Evolutionary conservation across 2,888 invertebrate genomes (phyloP).

Genomic region (Congeria kusceri): DNA sequence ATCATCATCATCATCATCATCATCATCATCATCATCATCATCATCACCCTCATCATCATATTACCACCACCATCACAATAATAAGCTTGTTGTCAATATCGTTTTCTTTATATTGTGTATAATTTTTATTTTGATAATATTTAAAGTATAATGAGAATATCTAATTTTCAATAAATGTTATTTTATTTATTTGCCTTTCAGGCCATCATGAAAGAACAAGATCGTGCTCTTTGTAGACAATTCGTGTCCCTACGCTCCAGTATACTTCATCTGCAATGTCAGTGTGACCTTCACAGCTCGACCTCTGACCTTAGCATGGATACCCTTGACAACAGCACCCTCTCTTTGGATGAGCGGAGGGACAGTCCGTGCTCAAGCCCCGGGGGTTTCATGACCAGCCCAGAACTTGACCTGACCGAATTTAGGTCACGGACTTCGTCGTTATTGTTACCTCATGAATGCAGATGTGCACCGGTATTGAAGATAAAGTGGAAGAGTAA

Average conservation of each 20-base stretch:
- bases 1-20: too few species aligned
- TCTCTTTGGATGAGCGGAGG: conserved; percentile 70
- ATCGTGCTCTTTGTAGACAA: conserved; percentile 75
- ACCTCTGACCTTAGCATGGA: conserved; percentile 69
- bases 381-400: conserved; percentile 40
- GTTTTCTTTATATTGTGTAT: too few species aligned
- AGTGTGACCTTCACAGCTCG: conserved; percentile 70
- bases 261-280: conserved; percentile 73
- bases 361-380: conserved; percentile 38
- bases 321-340: conserved; percentile 69
- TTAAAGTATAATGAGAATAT: too few species aligned
- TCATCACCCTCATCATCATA: too few species aligned
- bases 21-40: too few species aligned
- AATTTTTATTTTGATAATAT: too few species aligned
- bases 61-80: too few species aligned
- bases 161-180: too few species aligned
- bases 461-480: conserved; percentile 49
- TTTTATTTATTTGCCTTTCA: conserved; percentile 26
- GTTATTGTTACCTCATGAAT: conserved; percentile 64
- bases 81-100: too few species aligned
- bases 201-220: conserved; percentile 78
- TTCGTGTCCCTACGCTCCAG: conserved; percentile 75
- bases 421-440: conserved; percentile 69
- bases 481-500: conserved; percentile 76
- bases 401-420: conserved; percentile 64